Conservation (phyloP, 2,888 invertebrate species). For the Tanypteryx hageni region DNA sequence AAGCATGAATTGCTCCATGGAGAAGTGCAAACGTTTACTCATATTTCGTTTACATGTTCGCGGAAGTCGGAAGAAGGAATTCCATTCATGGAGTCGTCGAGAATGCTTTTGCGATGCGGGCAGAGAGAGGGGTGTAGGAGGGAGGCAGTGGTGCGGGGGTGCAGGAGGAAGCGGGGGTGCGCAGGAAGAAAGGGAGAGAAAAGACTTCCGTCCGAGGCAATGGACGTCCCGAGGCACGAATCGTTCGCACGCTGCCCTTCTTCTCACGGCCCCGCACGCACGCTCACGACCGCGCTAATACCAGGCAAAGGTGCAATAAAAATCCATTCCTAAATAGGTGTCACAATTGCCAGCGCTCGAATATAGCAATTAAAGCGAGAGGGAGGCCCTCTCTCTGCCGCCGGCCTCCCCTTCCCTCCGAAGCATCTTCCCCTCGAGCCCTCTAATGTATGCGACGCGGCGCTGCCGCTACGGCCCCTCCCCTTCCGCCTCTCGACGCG, state of each 20-base stretch:
- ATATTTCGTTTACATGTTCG: too few relatives aligned
- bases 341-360: background rate
- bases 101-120: too few relatives aligned
- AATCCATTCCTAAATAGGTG: background rate
- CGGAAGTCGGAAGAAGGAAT: too few relatives aligned
- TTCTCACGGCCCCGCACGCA: background rate
- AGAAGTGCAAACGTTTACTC: too few relatives aligned
- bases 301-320: constrained; percentile 9
- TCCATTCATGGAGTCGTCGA: too few relatives aligned
- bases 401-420: background rate
- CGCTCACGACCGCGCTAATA: too few relatives aligned
- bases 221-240: background rate
- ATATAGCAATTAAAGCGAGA: constrained; percentile 17
- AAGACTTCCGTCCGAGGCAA: background rate
- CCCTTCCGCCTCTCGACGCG: background rate
- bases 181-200: background rate
- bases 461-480: constrained; percentile 36
- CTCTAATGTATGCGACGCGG: constrained; percentile 46
- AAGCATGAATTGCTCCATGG: too few relatives aligned
- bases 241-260: background rate
- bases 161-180: background rate
- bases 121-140: too few relatives aligned
- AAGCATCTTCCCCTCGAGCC: constrained; percentile 1
- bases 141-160: background rate
- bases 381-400: too few relatives aligned